Base-by-base conservation (phyloP, 1,140 invertebrate genomes). In the Heterodera carotae region DNA sequence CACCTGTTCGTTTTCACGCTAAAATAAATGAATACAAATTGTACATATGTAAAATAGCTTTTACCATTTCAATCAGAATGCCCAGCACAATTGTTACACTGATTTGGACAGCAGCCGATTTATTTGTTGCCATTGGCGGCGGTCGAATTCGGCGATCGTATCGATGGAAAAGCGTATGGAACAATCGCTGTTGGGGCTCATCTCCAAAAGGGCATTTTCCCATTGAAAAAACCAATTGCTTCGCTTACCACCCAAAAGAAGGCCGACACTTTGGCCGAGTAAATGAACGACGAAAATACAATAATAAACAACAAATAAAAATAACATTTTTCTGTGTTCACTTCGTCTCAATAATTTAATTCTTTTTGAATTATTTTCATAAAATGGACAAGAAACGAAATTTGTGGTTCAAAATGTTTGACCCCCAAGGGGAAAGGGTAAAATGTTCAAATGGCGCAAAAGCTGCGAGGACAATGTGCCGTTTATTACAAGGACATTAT, bases 31-130 rank as follows among this genome's bases (percentile, higher is more conserved):
- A 8, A 56, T 71, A 5, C n/a, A 7, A 22, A n/a, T 53, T 72
- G 10, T 8, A 43, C 15, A 31, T 29, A 12, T 31, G 33, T 34
- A 5, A 48, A 36, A 62, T 43, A 8, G 6, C 39, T 2, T 43
- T 43, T 43, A 81, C 79, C 69, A 84, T 69, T 77, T 84, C 82
- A 36, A 80, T 84, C 10, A 84, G 75, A 85, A 85, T 86, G n/a
- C 68, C 81, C 33, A 86, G 76, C 33, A 84, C 84, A 64, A 86
- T 84, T 7, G 82, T 84, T 62, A 84, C 81, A 18, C 78, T 69
- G 34, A 84, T 77, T 15, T 73, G 68, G 0, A 85, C 75, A 22
- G 82, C 62, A 36, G 56, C 77, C 18, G 39, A 43, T 43, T 76
- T 59, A 8, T 18, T 29, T 2, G 39, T 18, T 29, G 71, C 68